phyloP scores from a whole-genome alignment of 2,888 invertebrate genomes.

The Luffia ferchaultella region DNA sequence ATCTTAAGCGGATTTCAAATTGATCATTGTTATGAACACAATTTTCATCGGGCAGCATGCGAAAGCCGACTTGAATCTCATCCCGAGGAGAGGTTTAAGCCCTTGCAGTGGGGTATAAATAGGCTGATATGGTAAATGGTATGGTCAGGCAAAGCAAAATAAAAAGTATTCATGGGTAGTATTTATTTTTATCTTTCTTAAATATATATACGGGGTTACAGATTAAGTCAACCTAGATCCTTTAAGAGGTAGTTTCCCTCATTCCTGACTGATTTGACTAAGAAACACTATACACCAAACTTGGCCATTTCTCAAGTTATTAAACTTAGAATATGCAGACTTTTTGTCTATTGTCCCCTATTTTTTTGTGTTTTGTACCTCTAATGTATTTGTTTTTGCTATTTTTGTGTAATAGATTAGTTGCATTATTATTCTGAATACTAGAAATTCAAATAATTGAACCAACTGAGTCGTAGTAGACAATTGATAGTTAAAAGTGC shows the following conservation, averaged over 20 bases:
- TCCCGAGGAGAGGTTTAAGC: no score
- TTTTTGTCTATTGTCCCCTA: background rate
- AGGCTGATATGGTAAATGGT: no score
- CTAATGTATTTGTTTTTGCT: background rate
- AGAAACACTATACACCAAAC: background rate
- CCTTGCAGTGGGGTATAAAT: no score
- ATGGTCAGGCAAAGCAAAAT: no score
- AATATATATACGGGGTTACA: conserved; percentile 3
- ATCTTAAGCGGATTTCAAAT: no score
- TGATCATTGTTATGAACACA: no score
- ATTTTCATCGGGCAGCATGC: no score
- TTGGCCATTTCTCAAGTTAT: background rate
- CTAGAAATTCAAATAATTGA: background rate
- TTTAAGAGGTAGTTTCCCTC: background rate
- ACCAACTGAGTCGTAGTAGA: background rate
- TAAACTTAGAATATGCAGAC: background rate
- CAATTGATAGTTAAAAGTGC: background rate
- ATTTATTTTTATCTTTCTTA: no score
- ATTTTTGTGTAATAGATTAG: background rate
- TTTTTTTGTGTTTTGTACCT: background rate
- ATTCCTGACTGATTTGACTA: background rate
- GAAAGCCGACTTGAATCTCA: no score
- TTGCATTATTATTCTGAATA: background rate
- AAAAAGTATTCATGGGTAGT: no score
- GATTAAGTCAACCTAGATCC: background rate